These are phyloP conservation scores for Deladenus siricidicola DNA, from an alignment of 2,888 invertebrate genomes.

Conservation along the genomic window DNA sequence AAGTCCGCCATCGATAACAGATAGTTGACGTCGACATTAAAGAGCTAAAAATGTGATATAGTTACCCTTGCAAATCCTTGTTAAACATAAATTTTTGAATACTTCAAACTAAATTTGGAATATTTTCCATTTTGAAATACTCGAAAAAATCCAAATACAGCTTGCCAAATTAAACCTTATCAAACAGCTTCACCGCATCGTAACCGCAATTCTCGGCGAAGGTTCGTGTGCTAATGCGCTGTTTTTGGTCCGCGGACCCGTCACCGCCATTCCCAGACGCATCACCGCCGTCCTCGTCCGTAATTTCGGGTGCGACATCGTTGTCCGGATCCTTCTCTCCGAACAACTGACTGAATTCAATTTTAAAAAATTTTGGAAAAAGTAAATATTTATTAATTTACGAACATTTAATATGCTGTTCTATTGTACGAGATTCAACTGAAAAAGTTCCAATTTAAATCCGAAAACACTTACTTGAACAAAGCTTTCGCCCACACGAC, in stretches of 20 bases:
- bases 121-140: slow-evolving; percentile 1
- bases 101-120: slow-evolving; percentile 53
- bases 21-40: slow-evolving; percentile 86
- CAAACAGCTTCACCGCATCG: slow-evolving; percentile 74
- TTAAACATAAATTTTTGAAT: too few relatives aligned
- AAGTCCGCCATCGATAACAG: slow-evolving; percentile 85
- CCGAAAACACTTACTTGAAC: slow-evolving; percentile 69
- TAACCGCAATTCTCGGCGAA: slow-evolving; percentile 82
- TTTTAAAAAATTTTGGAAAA: too few relatives aligned
- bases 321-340: slow-evolving; percentile 93
- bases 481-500: slow-evolving; percentile 99
- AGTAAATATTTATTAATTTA: slow-evolving; percentile 1
- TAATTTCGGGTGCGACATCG: slow-evolving; percentile 93
- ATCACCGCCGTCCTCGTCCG: slow-evolving; percentile 62
- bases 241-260: slow-evolving; percentile 1
- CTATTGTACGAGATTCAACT: too few relatives aligned
- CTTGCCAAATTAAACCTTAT: slow-evolving; percentile 61
- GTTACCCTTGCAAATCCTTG: too few relatives aligned
- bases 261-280: slow-evolving; percentile 4
- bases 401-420: too few relatives aligned
- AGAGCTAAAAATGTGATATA: slow-evolving; percentile 66
- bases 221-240: slow-evolving; percentile 65
- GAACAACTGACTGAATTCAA: slow-evolving; percentile 83
- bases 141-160: slow-evolving; percentile 3
- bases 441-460: background rate